Conservation (phyloP, 2,113 vertebrate species). For the Lucifuga dentata region DNA sequence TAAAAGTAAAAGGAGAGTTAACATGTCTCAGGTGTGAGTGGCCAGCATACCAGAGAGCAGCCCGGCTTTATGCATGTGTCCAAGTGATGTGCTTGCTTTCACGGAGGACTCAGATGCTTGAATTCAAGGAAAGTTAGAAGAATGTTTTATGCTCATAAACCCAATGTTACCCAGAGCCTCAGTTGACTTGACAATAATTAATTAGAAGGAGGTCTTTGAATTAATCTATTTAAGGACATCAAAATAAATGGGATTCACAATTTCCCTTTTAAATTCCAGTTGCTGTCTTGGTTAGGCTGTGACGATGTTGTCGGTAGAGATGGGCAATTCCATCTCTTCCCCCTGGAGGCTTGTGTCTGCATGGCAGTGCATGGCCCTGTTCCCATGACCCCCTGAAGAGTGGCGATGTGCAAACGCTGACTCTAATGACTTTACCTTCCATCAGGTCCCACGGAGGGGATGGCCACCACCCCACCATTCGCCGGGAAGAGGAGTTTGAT, state of each 20-base stretch:
- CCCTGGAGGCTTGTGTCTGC: slow-evolving; percentile 74
- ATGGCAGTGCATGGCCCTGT: slow-evolving; percentile 73
- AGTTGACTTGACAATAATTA: slow-evolving; percentile 5
- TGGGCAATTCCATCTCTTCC: slow-evolving; percentile 56
- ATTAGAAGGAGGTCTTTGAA: slow-evolving; percentile 4
- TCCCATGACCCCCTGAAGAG: background rate
- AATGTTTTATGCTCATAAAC: slow-evolving; percentile 5
- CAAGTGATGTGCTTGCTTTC: slow-evolving; percentile 54
- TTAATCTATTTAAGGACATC: background rate
- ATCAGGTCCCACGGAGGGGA: slow-evolving; percentile 91
- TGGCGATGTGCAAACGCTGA: slow-evolving; percentile 3
- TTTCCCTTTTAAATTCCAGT: slow-evolving; percentile 22
- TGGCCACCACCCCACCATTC: slow-evolving; percentile 88
- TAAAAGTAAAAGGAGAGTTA: slow-evolving; percentile 10
- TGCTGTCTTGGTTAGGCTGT: slow-evolving; percentile 49
- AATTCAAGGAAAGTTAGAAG: slow-evolving; percentile 18
- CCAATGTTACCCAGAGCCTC: background rate
- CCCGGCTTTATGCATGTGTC: slow-evolving; percentile 72
- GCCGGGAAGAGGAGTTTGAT: slow-evolving; percentile 90
- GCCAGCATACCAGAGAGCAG: slow-evolving; percentile 58
- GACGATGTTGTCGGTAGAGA: slow-evolving; percentile 18
- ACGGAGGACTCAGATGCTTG: slow-evolving; percentile 38
- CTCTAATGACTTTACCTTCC: slow-evolving; percentile 20
- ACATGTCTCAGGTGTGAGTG: slow-evolving; percentile 19
- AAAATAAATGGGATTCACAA: slow-evolving; percentile 4